Evolutionary conservation across 2,888 invertebrate species (phyloP).

Genomic region (Macrosoma leucophasiata): DNA sequence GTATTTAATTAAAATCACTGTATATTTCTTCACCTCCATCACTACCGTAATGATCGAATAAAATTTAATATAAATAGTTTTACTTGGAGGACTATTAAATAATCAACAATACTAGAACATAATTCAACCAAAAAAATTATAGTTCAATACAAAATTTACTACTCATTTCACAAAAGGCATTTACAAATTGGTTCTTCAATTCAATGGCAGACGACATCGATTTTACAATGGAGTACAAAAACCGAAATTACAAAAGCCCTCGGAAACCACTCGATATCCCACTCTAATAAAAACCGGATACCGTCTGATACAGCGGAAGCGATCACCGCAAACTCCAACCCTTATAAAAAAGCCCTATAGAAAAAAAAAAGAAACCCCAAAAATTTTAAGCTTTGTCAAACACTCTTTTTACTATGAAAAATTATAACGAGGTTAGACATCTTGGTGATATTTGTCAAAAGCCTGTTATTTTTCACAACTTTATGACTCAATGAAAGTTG

Average conservation of each 20-base stretch:
- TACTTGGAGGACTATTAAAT: too few relatives aligned
- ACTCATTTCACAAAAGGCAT: conserved; percentile 17
- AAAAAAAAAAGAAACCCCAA: conserved; percentile 39
- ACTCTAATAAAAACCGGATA: conserved; percentile 68
- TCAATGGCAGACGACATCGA: conserved; percentile 47
- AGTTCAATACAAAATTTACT: too few relatives aligned
- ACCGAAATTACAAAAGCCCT: conserved; percentile 55
- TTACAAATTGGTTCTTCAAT: conserved; percentile 29
- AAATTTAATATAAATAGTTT: too few relatives aligned
- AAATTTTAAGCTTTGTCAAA: conserved; percentile 31
- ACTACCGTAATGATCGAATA: conserved; percentile 21
- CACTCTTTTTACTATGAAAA: conserved; percentile 19
- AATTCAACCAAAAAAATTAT: too few relatives aligned
- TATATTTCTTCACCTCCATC: too few relatives aligned
- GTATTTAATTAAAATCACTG: conserved; percentile 20
- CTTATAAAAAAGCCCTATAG: conserved; percentile 30
- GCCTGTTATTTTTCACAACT: too few relatives aligned
- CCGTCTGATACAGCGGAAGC: conserved; percentile 47
- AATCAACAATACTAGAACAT: too few relatives aligned
- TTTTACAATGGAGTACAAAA: conserved; percentile 46
- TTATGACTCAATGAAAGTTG: too few relatives aligned
- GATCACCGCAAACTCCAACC: conserved; percentile 44
- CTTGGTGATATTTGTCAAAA: too few relatives aligned
- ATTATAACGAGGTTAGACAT: conserved; percentile 16
- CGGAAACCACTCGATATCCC: conserved; percentile 65